Evolutionary conservation across 2,113 vertebrate genomes (phyloP), one percentile per base, ranked within the genome.

Genomic region (Sus scrofa): DNA sequence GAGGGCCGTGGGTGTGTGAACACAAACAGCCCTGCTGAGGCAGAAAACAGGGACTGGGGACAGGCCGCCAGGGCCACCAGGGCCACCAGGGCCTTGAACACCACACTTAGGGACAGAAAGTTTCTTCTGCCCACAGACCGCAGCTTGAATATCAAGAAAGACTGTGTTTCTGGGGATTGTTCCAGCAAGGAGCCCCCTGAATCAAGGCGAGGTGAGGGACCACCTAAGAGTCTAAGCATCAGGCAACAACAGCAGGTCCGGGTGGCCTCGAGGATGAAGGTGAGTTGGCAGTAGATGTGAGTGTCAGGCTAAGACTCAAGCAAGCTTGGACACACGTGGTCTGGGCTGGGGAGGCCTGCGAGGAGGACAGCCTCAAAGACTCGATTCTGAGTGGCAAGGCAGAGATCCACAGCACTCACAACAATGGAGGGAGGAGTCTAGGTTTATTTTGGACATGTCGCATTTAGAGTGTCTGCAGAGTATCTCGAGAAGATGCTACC

Each of bases 1-100:
- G 10, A 7, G 15, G 18, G 19, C 58, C 26, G 24, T 44, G 13
- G 11, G 3, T 44, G 0, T 26, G 15, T 24, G n/a, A 52, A 19
- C 7, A 1, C 22, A 68, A 39, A 79, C 1, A 32, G 8, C 1
- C 4, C 1, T 7, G 1, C 34, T 12, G 32, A 82, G 54, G 34
- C 32, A 44, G 8, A 50, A 71, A 39, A 19, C 1, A 67, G 52
- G 52, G 4, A 37, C 30, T 12, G 27, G 8, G 30, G 32, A 84
- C 15, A 50, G n/a, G 50, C 7, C 7, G n/a, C n/a, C n/a, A n/a
- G n/a, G n/a, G 50, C 7, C 7, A 13, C 30, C 34, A 30, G 8
- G 34, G 39, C 6, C 62, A 13, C 30, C 34, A 30, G 8, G 34
- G 39, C 6, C 62, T 44, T 62, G 32, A 58, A 74, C 3, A 14